Percentiles rank a stretch among this genome's conserved stretches.
These are phyloP conservation scores for Girardinichthys multiradiatus DNA, from an alignment of 2,113 vertebrate species.

Conservation along the genomic window DNA sequence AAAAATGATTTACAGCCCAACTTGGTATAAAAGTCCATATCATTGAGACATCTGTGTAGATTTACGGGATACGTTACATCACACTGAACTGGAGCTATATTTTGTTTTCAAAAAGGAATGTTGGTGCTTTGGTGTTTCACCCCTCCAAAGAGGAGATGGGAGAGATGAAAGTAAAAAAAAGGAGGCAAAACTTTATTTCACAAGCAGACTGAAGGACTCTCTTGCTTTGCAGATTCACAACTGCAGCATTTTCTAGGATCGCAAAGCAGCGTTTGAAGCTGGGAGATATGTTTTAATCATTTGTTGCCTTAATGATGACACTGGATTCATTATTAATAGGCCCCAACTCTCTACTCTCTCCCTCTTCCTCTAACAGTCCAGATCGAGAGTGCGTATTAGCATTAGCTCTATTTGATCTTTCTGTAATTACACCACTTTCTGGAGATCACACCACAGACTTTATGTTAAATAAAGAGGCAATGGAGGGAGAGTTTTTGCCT, in stretches of 20 bases:
- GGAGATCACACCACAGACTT: constrained; percentile 71
- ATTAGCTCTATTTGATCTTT: constrained; percentile 78
- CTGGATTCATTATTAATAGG: constrained; percentile 91
- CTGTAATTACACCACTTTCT: constrained; percentile 73
- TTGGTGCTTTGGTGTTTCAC: constrained; percentile 52
- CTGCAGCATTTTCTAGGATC: constrained; percentile 65
- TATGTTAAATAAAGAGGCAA: constrained; percentile 69
- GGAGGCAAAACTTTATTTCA: constrained; percentile 67
- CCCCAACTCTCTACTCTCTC: constrained; percentile 77
- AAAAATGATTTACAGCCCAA: background rate
- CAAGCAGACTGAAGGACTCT: constrained; percentile 55
- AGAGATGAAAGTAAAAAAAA: constrained; percentile 60
- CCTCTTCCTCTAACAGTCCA: constrained; percentile 58
- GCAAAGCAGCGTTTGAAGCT: constrained; percentile 82
- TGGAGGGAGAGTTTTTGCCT: constrained; percentile 33
- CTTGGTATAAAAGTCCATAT: constrained; percentile 21
- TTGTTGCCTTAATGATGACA: constrained; percentile 87
- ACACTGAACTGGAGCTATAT: constrained; percentile 13
- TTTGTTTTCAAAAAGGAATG: constrained; percentile 33
- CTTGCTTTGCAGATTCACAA: constrained; percentile 58
- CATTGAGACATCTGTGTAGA: background rate
- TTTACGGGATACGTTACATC: constrained; percentile 20
- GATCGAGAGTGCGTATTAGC: constrained; percentile 58
- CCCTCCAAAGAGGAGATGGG: constrained; percentile 12
- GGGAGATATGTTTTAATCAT: constrained; percentile 91